These are phyloP conservation scores for Acanthosepion lycidas DNA, from an alignment of 2,888 invertebrate species.

Conservation along the genomic window DNA sequence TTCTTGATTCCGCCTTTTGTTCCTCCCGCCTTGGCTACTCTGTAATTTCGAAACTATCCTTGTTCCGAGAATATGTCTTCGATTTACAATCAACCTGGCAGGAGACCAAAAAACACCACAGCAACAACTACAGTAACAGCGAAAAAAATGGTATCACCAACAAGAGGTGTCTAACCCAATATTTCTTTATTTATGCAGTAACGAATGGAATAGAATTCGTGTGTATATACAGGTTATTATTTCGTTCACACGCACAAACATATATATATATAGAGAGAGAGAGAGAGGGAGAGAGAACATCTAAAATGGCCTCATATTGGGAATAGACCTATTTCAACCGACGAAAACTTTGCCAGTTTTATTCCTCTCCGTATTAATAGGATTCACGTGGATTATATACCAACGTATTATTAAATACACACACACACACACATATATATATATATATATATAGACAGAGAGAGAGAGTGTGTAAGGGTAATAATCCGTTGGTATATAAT, in stretches of 20 bases:
- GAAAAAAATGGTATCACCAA: background rate
- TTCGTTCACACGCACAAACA: background rate
- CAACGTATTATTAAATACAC: too few relatives aligned
- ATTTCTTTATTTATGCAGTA: background rate
- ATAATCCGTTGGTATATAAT: too few relatives aligned
- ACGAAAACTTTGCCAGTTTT: too few relatives aligned
- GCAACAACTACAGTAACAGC: background rate
- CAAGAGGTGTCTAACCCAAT: background rate
- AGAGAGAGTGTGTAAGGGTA: too few relatives aligned
- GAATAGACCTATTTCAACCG: too few relatives aligned
- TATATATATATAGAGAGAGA: too few relatives aligned
- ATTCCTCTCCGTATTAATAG: too few relatives aligned
- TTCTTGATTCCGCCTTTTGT: background rate
- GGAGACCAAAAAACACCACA: background rate
- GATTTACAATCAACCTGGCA: conserved; percentile 12
- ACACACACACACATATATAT: too few relatives aligned
- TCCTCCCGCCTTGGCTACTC: background rate
- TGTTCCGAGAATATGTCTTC: background rate
- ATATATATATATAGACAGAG: too few relatives aligned
- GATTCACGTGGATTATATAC: too few relatives aligned
- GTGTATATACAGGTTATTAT: background rate
- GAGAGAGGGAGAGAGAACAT: too few relatives aligned
- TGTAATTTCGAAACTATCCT: background rate
- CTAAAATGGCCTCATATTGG: too few relatives aligned
- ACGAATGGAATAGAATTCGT: background rate